These are phyloP conservation scores for Rhineura floridana DNA, from an alignment of 2,113 vertebrate species.

Conservation along the genomic window DNA sequence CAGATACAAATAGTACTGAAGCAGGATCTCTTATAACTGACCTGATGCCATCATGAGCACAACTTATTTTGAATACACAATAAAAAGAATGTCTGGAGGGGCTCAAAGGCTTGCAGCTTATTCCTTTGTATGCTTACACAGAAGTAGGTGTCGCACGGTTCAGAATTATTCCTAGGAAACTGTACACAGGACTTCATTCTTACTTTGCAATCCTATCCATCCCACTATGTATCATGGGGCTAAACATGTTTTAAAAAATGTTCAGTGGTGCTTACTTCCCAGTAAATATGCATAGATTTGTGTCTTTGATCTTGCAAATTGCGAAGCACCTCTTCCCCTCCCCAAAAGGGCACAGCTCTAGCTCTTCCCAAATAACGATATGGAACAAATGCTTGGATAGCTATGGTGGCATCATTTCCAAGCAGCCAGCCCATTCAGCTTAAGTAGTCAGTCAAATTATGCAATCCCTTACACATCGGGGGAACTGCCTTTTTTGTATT, in stretches of 20 bases:
- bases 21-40: too few relatives aligned
- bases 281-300: too few relatives aligned
- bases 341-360: neutral
- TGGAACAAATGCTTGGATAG: neutral
- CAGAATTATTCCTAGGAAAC: neutral
- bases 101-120: too few relatives aligned
- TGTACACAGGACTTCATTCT: neutral
- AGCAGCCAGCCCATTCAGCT: slow-evolving; percentile 16
- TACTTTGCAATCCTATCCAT: neutral
- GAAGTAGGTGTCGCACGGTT: neutral
- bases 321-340: neutral
- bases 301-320: too few relatives aligned
- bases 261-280: too few relatives aligned
- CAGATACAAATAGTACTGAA: too few relatives aligned
- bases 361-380: neutral
- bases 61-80: too few relatives aligned
- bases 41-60: too few relatives aligned
- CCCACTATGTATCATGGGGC: neutral
- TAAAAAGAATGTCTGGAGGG: too few relatives aligned
- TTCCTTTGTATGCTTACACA: neutral
- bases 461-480: slow-evolving; percentile 19
- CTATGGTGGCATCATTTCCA: neutral
- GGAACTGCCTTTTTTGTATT: slow-evolving; percentile 1
- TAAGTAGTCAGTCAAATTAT: slow-evolving; percentile 31
- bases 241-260: neutral